Evolutionary conservation across 2,797 vertebrate species (phyloP).

Genomic region (Ispidina lecontei): DNA sequence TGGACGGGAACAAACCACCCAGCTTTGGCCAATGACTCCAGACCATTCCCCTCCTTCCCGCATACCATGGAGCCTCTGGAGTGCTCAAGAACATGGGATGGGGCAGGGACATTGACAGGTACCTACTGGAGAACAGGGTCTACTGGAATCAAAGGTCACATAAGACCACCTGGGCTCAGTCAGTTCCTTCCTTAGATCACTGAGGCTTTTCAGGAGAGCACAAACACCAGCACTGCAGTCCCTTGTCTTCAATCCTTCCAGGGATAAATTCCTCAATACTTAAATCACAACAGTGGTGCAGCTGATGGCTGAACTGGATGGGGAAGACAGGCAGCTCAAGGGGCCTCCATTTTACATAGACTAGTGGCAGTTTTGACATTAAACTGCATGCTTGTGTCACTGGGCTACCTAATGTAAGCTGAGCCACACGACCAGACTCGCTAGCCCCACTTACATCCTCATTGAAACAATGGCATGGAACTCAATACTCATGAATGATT

Average conservation of each 20-base stretch:
- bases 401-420: neutral
- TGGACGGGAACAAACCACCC: neutral
- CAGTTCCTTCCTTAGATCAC: neutral
- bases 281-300: neutral
- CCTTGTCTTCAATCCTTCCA: neutral
- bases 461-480: neutral
- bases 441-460: neutral
- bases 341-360: neutral
- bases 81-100: neutral
- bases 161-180: neutral
- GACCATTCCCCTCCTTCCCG: neutral
- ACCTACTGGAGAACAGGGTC: fast-evolving
- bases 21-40: neutral
- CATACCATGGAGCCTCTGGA: neutral
- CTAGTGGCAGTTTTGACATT: neutral
- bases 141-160: neutral
- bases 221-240: neutral
- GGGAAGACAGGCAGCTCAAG: neutral
- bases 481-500: neutral
- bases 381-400: neutral
- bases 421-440: neutral
- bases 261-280: neutral
- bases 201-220: neutral
- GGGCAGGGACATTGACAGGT: neutral
- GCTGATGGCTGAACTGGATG: neutral